phyloP scores from a whole-genome alignment of 2,888 invertebrate genomes.

The Celastrina argiolus region DNA sequence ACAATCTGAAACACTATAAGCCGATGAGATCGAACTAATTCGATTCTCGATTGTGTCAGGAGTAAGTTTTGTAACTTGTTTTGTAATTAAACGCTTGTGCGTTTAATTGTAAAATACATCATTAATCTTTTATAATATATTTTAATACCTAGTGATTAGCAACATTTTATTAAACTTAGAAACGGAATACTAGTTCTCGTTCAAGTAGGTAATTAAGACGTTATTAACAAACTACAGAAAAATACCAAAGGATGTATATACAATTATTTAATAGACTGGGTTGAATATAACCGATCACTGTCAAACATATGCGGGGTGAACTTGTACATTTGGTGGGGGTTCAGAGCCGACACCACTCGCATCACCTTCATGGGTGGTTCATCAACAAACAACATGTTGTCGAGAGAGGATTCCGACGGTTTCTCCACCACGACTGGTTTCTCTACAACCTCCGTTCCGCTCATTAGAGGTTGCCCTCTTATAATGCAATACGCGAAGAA shows the following conservation, averaged over 20 bases:
- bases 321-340: constrained; percentile 57
- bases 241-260: constrained; percentile 22
- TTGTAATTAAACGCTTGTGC: too few relatives aligned
- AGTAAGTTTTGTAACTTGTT: too few relatives aligned
- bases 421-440: constrained; percentile 34
- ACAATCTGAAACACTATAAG: too few relatives aligned
- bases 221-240: constrained; percentile 18
- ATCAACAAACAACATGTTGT: constrained; percentile 53
- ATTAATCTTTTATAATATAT: too few relatives aligned
- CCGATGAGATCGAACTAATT: too few relatives aligned
- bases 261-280: constrained; percentile 34
- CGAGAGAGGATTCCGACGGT: constrained; percentile 43
- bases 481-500: constrained; percentile 59
- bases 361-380: constrained; percentile 60
- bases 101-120: too few relatives aligned
- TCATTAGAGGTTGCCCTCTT: constrained; percentile 53
- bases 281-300: constrained; percentile 33
- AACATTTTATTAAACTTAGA: too few relatives aligned
- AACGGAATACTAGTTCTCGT: too few relatives aligned
- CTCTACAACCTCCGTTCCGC: constrained; percentile 35
- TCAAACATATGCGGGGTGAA: constrained; percentile 45
- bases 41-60: too few relatives aligned
- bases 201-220: neutral
- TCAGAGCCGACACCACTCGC: constrained; percentile 56
- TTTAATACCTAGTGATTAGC: too few relatives aligned